Base-by-base conservation (phyloP, 2,113 vertebrate species). In the Sylvietta virens region DNA sequence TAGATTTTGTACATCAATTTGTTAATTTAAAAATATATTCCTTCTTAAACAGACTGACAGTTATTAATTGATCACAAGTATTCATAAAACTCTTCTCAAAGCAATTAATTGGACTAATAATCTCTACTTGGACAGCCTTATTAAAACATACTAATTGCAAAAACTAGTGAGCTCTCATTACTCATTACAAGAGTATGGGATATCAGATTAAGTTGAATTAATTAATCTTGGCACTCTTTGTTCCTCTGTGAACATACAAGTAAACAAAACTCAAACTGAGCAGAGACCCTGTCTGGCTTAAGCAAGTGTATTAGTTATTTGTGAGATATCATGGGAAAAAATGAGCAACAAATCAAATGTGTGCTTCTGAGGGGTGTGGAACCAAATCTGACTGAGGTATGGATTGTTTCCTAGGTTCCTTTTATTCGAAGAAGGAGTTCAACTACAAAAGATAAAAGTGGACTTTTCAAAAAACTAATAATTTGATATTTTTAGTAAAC, bases 81-180 rank as follows among this genome's bases (percentile, higher is more conserved):
- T 94, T 96, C 61, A 47, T 86, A 91, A 95, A 69, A 93, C 33
- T 70, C 60, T 91, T 97, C 78, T 84, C 61, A 84, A 92, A 96
- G 42, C 76, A 96, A 94, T 90, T 95, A 95, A 96, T 90, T 95
- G 72, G 78, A 93, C 87, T 84, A 90, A 76, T 87, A 95, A 88
- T 89, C 44, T 93, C 28, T 86, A 40, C 20, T 65, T 88, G 62
- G 88, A 47, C 56, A 81, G 30, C 39, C 73, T 78, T 78, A 93
- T 87, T 86, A 91, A 80, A 66, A 65, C 54, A 80, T 64, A 76
- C 51, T 94, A 91, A 88, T 93, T 92, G 48, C 77, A 88, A 91
- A 76, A 96, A 53, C 19, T 31, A 58, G 39, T 58, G 71, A 89
- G n/a, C 88, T 24, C 39, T 86, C 35, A 24, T 60, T 37, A 60